Evolutionary conservation across 37 sponge, comb jelly and placozoan genomes (phyloP), one percentile per base, ranked within the genome.

Genomic region (Eunapius fragilis): DNA sequence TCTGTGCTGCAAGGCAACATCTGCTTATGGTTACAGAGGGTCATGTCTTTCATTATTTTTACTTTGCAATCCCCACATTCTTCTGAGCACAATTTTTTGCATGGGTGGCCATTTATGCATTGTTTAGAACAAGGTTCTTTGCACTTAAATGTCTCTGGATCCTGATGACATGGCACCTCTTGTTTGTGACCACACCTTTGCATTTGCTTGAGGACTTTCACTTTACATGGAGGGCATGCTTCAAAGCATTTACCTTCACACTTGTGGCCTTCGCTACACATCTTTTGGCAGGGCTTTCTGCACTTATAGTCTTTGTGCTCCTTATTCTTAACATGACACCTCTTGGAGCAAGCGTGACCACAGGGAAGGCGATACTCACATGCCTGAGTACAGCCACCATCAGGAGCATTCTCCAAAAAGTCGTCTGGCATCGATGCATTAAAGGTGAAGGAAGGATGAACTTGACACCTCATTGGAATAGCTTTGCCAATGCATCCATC

Each of bases 311-410:
- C 69, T 17, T 31, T 36, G 76, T 97, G 97, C 14, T 90, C 72
- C 10, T 58, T 84, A 48, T 94, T 89, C 30, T 36, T 0, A 2
- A 58, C n/a, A 36, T 96, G 97, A 68, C 97, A 96, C 28, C 75
- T 75, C 38, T 36, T 77, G 1, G 41, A 24, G 58, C 97, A 96
- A 0, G 33, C 50, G 58, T 96, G 97, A 0, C 97, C 95, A 88
- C 97, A 96, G 9, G 68, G 26, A 0, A 96, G 87, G 24, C 93
- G 85, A 4, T 36, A 34, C 14, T 49, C 68, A 78, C 97, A 96
- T 26, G 69, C 38, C 27, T 36, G 25, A 7, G 17, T 30, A 67
- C 97, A 96, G 35, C 97, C 97, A 68, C 97, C 97, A n/a, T 92
- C 82, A 11, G 89, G 88, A 35, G 84, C 89, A 22, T 75, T 82